Evolutionary conservation across 2,888 invertebrate genomes (phyloP), one percentile per base, ranked within the genome.

Genomic region (Gymnocheta viridis): DNA sequence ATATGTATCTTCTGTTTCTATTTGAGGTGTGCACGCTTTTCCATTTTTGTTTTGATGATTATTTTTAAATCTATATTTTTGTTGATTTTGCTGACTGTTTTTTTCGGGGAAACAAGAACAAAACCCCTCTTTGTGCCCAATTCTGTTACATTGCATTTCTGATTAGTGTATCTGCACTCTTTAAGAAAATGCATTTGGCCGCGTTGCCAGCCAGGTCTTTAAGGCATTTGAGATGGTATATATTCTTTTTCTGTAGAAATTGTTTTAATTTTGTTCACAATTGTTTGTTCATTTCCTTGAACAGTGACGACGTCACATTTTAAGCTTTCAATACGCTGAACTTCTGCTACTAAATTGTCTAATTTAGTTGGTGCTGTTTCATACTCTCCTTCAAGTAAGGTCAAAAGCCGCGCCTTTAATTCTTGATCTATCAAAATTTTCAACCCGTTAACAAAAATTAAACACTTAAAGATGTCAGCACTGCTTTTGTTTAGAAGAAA

Each of bases 171-270:
- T 49, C 32, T 49, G 35, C 67, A 67, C 9, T 67, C 49, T 5
- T 14, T 10, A 6, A 35, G 51, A 24, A 69, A 51, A 51, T 51
- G 67, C 51, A 49, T n/a, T n/a, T n/a, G n/a, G n/a, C n/a, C 82
- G 24, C 84, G 84, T 44, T 77, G 62, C 83, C 82, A 82, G 44
- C 78, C 81, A 56, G 74, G 81, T n/a, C 74, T 47, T 49, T 60
- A 78, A 14, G 74, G 81, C 27, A 44, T 14, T 44, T 54, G n/a
- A n/a, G n/a, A n/a, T n/a, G n/a, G n/a, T n/a, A n/a, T n/a, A n/a
- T n/a, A n/a, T n/a, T n/a, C n/a, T n/a, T n/a, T n/a, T n/a, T n/a
- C n/a, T n/a, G n/a, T n/a, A n/a, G n/a, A n/a, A n/a, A n/a, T n/a
- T 64, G 22, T 56, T 51, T 70, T 56, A 19, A 70, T 44, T 70